A percentile compares a stretch with the other conserved stretches of the same genome.
Conservation (phyloP, 2,113 vertebrate species). For the Condylura cristata region DNA sequence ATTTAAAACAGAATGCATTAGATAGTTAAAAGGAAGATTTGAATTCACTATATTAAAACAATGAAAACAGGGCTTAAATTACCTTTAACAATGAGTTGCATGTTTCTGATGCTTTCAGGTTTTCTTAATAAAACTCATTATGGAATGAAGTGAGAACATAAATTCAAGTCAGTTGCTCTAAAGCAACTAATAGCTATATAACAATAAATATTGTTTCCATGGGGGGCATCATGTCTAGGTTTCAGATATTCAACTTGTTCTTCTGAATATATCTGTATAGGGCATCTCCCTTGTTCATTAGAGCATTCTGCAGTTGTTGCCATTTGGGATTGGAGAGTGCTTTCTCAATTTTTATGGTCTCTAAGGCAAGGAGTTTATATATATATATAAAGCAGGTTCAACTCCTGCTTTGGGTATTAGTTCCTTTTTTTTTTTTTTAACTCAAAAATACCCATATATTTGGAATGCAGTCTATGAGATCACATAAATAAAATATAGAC, state of each 20-base stretch:
- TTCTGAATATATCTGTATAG: background rate
- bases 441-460: too few species aligned
- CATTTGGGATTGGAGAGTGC: background rate
- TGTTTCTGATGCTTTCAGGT: background rate
- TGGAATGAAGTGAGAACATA: background rate
- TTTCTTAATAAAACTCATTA: background rate
- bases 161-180: background rate
- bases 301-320: background rate
- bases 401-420: background rate
- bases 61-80: background rate
- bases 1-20: constrained; percentile 1
- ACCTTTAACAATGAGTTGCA: background rate
- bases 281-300: background rate
- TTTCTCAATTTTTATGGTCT: background rate
- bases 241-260: background rate
- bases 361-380: background rate
- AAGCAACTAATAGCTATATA: background rate
- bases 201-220: background rate
- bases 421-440: too few species aligned
- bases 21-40: background rate
- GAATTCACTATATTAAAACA: background rate
- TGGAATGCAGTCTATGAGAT: too few species aligned
- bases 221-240: background rate
- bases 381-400: background rate
- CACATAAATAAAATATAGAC: too few species aligned